Evolutionary conservation across 2,888 invertebrate species (phyloP), one percentile per base, ranked within the genome.

Genomic region (Dasysyrphus tricinctus): DNA sequence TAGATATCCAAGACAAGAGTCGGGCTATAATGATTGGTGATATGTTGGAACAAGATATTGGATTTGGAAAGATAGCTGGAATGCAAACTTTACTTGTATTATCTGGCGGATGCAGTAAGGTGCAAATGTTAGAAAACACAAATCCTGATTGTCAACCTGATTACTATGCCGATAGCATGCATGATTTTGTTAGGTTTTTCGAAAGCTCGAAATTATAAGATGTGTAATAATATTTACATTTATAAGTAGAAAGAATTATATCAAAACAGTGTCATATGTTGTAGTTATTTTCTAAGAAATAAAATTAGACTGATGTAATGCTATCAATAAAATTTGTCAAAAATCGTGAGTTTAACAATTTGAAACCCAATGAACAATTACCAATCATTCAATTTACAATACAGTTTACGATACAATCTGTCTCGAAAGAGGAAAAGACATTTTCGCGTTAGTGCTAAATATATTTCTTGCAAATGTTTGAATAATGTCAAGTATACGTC

Each of bases 11-110:
- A 0, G 93, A 96, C 79, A 94, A 96, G 0, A 93, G 93, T 37
- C 93, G 95, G 82, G 95, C 96, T 0, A 92, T 98, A 8, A 97
- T 98, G 94, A 95, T 98, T 90, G 98, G 98, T 42, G 98, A 98
- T 91, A 95, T 96, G 96, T 93, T 96, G 51, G 95, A 96, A 81
- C 97, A 97, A 90, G 97, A 98, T 91, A 94, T 98, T 56, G 93
- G 94, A 0, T 94, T 97, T 88, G 97, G 97, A 0, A 94, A 94
- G 70, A 93, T 93, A 9, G 94, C 94, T 84, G 96, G 96, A 0
- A 94, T 97, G 90, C 94, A 94, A 89, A 96, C 97, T 0, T 91
- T 97, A 49, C 92, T 97, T n/a, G 96, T 97, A 0, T 93, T 97
- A 7, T 95, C 95, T 29, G 92, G 92, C 12, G 90, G 91, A 59